phyloP scores from a whole-genome alignment of 2,113 vertebrate genomes.

The Zosterops pallidus region DNA sequence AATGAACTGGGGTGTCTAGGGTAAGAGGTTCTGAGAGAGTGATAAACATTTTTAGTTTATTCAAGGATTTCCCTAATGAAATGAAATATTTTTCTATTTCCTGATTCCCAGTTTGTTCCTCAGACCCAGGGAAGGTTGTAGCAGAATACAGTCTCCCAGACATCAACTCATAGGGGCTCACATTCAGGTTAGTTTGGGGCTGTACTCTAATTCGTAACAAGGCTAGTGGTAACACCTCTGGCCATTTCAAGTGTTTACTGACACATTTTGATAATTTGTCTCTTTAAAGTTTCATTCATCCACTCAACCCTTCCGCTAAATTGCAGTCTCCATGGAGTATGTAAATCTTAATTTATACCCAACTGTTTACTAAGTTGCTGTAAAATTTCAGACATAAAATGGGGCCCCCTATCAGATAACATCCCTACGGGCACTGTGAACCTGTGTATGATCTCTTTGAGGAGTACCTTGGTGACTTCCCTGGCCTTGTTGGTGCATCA shows the following conservation, averaged over 20 bases:
- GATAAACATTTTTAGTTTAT: neutral
- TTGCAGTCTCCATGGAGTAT: neutral
- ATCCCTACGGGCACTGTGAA: neutral
- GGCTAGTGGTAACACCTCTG: too few species aligned
- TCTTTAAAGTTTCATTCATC: neutral
- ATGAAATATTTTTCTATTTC: neutral
- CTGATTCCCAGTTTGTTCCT: neutral
- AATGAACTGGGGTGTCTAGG: neutral
- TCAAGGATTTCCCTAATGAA: neutral
- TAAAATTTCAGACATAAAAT: neutral
- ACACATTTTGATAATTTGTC: neutral
- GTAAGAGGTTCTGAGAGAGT: too few species aligned
- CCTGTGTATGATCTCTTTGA: neutral
- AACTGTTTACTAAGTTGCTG: neutral
- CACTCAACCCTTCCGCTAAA: neutral
- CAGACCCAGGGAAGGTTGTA: neutral
- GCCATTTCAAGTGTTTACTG: neutral
- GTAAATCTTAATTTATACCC: neutral
- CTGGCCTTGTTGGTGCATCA: neutral
- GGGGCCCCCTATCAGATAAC: neutral
- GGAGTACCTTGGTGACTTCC: neutral
- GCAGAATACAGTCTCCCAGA: neutral
- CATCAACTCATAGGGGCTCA: neutral
- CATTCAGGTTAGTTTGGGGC: too few species aligned
- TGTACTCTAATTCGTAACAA: too few species aligned